Base-by-base conservation (phyloP, 2,113 vertebrate species). In the Heloderma charlesbogerti region DNA sequence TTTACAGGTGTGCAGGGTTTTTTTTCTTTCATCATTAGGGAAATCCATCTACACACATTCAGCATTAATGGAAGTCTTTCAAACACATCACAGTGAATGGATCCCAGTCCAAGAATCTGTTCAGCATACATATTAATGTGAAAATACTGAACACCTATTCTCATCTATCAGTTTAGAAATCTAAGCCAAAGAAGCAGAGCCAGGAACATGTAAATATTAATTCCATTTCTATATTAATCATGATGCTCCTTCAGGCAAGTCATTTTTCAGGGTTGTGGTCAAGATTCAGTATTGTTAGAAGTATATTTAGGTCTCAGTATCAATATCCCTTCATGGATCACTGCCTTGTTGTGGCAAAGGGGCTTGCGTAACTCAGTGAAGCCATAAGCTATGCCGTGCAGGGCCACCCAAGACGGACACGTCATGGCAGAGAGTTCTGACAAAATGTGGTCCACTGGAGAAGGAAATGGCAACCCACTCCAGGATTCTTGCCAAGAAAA, bases 81-180 rank as follows among this genome's bases (percentile, higher is more conserved):
- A 54, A 27, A 29, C 63, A 43, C 0, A 0, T 37, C 29, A 78
- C 88, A 75, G 15, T 67, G 22, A 93, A 81, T 20, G 71, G 34
- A 15, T 83, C 84, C 90, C 90, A 80, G 20, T 57, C 3, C 69
- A 79, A 86, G 45, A 91, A 83, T 88, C 18, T 63, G 37, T 82
- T 89, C 3, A 27, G 45, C 75, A n/a, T 71, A 89, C 79, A 48
- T 37, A 79, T 77, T 48, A 5, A 45, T 90, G 88, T 9, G 57
- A 0, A 29, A 93, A 27, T 88, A 88, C 80, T 43, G 2, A 57
- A 79, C 57, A 40, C 0, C 1, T 3, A 81, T 34, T 89, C 66
- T 57, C 86, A 90, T 2, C 3, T 63, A 5, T 54, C 78, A 88
- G 66, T 40, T 88, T 1, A 34, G 66, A 91, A 82, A 86, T 29